Percentiles rank a stretch among this genome's conserved stretches.
These are phyloP conservation scores for Chrysina gloriosa DNA, from an alignment of 2,888 invertebrate genomes.

Conservation along the genomic window DNA sequence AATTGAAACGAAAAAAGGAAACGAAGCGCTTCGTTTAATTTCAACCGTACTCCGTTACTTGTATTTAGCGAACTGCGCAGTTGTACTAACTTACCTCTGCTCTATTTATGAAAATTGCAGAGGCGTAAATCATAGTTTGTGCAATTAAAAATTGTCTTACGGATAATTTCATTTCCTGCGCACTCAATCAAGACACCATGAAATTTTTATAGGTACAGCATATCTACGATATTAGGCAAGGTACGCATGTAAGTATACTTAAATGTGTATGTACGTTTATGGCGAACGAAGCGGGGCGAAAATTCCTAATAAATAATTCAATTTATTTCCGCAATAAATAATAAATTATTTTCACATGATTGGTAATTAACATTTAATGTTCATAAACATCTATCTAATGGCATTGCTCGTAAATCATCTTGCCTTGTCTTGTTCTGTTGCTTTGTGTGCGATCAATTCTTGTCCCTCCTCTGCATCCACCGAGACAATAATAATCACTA, in stretches of 20 bases:
- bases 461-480: neutral
- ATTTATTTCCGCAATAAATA: slow-evolving; percentile 34
- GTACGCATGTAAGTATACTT: too few species aligned
- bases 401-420: slow-evolving; percentile 29
- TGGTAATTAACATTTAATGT: slow-evolving; percentile 34
- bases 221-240: too few species aligned
- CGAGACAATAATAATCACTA: slow-evolving; percentile 16
- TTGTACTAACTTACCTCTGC: neutral
- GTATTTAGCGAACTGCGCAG: too few species aligned
- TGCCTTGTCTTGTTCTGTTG: slow-evolving; percentile 13
- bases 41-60: neutral
- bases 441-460: neutral
- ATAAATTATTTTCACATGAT: slow-evolving; percentile 33
- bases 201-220: neutral
- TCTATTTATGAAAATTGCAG: neutral
- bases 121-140: neutral
- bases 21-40: neutral
- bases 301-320: slow-evolving; percentile 28
- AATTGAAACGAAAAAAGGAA: neutral
- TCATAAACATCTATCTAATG: slow-evolving; percentile 33
- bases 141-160: slow-evolving; percentile 4
- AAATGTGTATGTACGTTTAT: neutral
- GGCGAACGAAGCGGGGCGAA: neutral
- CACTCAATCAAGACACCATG: neutral
- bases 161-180: neutral